Base-by-base conservation (phyloP, 1,140 invertebrate genomes). In the Rhynchophorus ferrugineus region DNA sequence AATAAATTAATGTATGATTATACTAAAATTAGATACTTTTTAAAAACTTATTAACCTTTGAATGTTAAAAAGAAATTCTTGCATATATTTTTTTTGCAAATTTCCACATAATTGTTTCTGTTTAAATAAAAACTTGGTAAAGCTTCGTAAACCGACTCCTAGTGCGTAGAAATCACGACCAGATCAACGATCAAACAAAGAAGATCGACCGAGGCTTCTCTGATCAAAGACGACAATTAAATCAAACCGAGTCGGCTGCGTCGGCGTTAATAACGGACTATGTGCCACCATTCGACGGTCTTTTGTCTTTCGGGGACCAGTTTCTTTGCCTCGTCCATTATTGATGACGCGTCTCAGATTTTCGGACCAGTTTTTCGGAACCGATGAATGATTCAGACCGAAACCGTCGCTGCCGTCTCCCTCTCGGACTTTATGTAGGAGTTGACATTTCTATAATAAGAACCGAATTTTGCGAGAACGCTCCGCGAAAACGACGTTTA, bases 241-340 rank as follows among this genome's bases (percentile, higher is more conserved):
- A 49, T 41, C 37, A 49, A 49, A 39, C 42, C 34, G 16, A 34
- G 24, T 47, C 34, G 24, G 24, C 34, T 37, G 13, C 13, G 16
- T 45, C 50, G 43, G 50, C 24, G 50, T 52, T 52, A 39, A 45
- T 45, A 52, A 52, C 50, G 50, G 50, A 52, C 42, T 45, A n/a
- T 17, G 14, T 52, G 50, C 50, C 50, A 52, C 50, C 50, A 45
- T 52, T 24, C 36, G 20, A 21, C 16, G 41, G 41, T 36, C 33
- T 44, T 45, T 45, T 33, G 41, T 35, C 21, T 34, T 45, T 13
- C 3, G n/a, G 13, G 3, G 43, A 45, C 50, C 50, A 46, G 34
- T 52, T 52, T 18, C 45, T 52, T 45, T 34, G 13, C 50, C 37
- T 52, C 50, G 22, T 29, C 24, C 24, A 52, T 52, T 52, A 52